Percentiles rank a stretch among this genome's conserved stretches.
phyloP scores from a whole-genome alignment of 2,113 vertebrate genomes.

The Oryzias curvinotus region DNA sequence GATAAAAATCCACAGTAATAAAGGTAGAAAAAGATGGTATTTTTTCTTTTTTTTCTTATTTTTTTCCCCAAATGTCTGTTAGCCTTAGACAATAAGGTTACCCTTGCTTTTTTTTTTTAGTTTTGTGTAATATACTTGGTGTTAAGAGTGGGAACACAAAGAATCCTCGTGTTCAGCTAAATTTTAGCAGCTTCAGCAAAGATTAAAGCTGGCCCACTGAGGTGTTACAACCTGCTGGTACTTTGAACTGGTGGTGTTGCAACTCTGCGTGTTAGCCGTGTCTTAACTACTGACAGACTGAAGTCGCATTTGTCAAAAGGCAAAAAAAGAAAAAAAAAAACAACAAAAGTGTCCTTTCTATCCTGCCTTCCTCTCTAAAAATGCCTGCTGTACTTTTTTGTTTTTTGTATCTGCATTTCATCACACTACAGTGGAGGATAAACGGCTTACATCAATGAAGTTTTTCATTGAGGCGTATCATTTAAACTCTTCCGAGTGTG shows the following conservation, averaged over 20 bases:
- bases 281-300: conserved; percentile 7
- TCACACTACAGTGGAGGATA: conserved; percentile 20
- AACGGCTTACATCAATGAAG: conserved; percentile 20
- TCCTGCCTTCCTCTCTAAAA: conserved; percentile 42
- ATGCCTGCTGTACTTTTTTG: conserved; percentile 37
- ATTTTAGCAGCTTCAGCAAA: conserved; percentile 24
- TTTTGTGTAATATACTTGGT: conserved; percentile 42
- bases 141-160: conserved; percentile 48
- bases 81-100: conserved; percentile 53
- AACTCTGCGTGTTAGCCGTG: conserved; percentile 13
- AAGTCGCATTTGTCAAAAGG: conserved; percentile 8
- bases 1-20: conserved; percentile 60
- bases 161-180: conserved; percentile 26
- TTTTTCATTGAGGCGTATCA: conserved; percentile 45
- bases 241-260: conserved; percentile 24
- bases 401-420: conserved; percentile 50
- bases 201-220: conserved; percentile 7
- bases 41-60: conserved; percentile 14
- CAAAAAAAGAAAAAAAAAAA: conserved; percentile 4
- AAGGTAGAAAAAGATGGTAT: conserved; percentile 35
- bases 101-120: conserved; percentile 31
- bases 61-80: conserved; percentile 71
- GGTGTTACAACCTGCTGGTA: neutral
- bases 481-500: conserved; percentile 53
- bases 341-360: neutral